Percentiles rank a stretch among this genome's conserved stretches.
phyloP scores from a whole-genome alignment of 2,797 vertebrate species.

The Orientallactaga sibirica region DNA sequence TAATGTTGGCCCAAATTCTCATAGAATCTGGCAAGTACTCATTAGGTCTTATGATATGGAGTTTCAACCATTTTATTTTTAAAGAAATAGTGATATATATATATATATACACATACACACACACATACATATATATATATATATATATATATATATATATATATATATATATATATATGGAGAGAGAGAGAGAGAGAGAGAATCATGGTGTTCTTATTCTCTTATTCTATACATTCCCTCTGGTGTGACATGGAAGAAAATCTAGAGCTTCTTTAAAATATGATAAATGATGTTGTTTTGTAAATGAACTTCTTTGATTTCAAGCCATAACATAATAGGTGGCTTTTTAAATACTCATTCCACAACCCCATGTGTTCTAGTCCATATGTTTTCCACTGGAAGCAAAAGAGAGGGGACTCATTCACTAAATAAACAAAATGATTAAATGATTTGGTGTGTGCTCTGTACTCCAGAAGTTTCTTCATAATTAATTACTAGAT shows the following conservation, averaged over 20 bases:
- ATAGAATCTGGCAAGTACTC: slow-evolving; percentile 4
- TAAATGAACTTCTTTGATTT: slow-evolving; percentile 40
- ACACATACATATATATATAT: too few relatives aligned
- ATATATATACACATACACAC: too few relatives aligned
- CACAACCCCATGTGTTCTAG: neutral
- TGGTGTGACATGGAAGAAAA: neutral
- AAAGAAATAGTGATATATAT: neutral
- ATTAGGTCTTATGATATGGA: slow-evolving; percentile 7
- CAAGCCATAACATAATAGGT: neutral
- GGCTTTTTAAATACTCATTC: neutral
- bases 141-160: too few relatives aligned
- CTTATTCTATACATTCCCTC: neutral
- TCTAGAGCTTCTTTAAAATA: slow-evolving; percentile 24
- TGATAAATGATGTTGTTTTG: neutral
- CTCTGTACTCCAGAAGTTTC: neutral
- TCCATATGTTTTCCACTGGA: neutral
- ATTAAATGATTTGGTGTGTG: neutral
- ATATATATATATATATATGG: too few relatives aligned
- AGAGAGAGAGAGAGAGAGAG: too few relatives aligned
- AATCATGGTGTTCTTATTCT: neutral
- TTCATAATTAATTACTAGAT: slow-evolving; percentile 34
- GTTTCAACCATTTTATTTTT: neutral
- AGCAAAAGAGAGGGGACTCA: neutral
- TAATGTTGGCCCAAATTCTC: slow-evolving; percentile 35
- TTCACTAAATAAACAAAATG: neutral